A percentile compares a stretch with the other conserved stretches of the same genome.
Conservation (phyloP, 2,888 invertebrate species). For the Tinea pellionella region DNA sequence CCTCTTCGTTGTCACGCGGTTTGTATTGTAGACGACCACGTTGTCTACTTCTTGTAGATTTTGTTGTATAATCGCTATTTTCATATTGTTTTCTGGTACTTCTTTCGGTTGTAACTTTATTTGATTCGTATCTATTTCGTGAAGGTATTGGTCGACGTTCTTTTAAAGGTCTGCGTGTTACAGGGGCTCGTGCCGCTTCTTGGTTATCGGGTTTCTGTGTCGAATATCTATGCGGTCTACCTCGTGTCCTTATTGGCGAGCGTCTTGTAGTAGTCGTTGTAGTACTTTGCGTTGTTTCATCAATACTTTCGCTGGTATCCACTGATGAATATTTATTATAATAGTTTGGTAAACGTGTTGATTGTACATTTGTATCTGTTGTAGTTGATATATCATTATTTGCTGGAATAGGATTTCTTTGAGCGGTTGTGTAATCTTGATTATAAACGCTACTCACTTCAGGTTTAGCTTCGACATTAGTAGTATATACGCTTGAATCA, state of each 20-base stretch:
- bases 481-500: conserved; percentile 35
- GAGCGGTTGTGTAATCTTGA: conserved; percentile 23
- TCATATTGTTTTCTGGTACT: conserved; percentile 34
- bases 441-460: conserved; percentile 13
- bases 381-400: conserved; percentile 27
- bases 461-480: conserved; percentile 27
- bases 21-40: conserved; percentile 67
- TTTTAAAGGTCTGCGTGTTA: conserved; percentile 62
- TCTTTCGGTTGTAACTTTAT: conserved; percentile 50
- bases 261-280: conserved; percentile 44
- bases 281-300: conserved; percentile 33
- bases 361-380: conserved; percentile 23
- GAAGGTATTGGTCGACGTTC: conserved; percentile 58
- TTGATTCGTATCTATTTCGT: conserved; percentile 46
- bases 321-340: conserved; percentile 35
- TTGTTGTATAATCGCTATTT: conserved; percentile 43
- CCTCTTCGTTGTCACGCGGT: conserved; percentile 43
- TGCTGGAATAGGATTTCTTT: conserved; percentile 27
- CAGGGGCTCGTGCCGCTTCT: conserved; percentile 44
- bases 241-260: conserved; percentile 39
- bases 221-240: conserved; percentile 48
- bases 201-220: conserved; percentile 48
- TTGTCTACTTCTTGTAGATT: conserved; percentile 42
- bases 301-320: conserved; percentile 21
- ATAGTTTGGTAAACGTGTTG: conserved; percentile 29